These are phyloP conservation scores for Ophion slaviceki DNA, from an alignment of 2,888 invertebrate species.

Conservation along the genomic window DNA sequence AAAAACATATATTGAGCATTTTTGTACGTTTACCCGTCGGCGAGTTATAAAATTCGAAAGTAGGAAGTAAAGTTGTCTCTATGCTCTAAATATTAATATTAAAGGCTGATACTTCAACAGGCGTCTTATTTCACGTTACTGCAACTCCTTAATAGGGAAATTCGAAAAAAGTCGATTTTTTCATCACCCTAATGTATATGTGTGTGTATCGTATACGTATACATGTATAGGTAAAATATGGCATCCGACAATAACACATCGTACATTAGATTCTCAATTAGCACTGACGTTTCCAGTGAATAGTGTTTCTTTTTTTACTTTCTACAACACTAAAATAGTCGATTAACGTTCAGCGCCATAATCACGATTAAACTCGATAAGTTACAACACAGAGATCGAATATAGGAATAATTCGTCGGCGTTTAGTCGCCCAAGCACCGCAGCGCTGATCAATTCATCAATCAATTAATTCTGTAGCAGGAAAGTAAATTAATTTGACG, in stretches of 20 bases:
- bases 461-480: slow-evolving; percentile 27
- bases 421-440: slow-evolving; percentile 1
- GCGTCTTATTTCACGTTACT: no score
- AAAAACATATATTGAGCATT: no score
- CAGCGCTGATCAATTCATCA: slow-evolving; percentile 3
- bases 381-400: slow-evolving; percentile 60
- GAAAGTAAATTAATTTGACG: slow-evolving; percentile 44
- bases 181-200: no score
- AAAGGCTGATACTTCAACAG: no score
- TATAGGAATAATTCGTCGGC: slow-evolving; percentile 36
- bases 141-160: no score
- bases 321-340: slow-evolving; percentile 53
- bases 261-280: slow-evolving; percentile 56
- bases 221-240: slow-evolving; percentile 57
- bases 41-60: no score
- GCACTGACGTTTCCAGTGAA: slow-evolving; percentile 56
- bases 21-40: no score
- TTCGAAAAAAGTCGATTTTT: no score
- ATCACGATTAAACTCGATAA: slow-evolving; percentile 59
- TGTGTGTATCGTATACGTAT: slow-evolving; percentile 27
- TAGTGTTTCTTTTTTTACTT: slow-evolving; percentile 49
- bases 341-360: slow-evolving; percentile 63
- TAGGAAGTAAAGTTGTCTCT: no score
- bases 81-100: no score
- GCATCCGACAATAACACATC: slow-evolving; percentile 53